Base-by-base conservation (phyloP, 2,797 vertebrate genomes). In the Danionella dracula region DNA sequence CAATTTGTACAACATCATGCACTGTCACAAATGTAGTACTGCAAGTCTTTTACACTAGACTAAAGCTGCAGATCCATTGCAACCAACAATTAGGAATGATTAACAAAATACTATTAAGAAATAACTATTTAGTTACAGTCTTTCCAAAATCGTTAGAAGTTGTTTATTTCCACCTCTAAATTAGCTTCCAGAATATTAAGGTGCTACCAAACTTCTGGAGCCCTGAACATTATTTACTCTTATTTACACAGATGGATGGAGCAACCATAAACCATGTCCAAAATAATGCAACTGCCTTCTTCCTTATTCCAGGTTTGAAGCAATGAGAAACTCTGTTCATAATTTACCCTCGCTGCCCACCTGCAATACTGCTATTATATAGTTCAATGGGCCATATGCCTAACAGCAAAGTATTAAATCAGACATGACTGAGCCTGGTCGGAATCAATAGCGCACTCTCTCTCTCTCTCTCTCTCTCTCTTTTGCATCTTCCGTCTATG, bases 371-470 rank as follows among this genome's bases (percentile, higher is more conserved):
- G 19, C 53, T 75, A 74, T 86, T 80, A 80, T 65, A 66, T 46
- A 77, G 77, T 70, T 84, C 76, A 76, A 50, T 77, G 77, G 71
- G 77, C 78, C 76, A 70, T 69, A 76, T 79, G 78, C 64, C 49
- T 32, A 45, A 65, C 61, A 66, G 44, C 67, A 66, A 76, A 76
- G 77, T 49, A 81, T 79, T 78, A 73, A 78, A 82, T 83, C 42
- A 81, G 53, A 71, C 71, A 62, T 69, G 57, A 74, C 72, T 62
- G 58, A 71, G 63, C 80, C 78, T 66, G 78, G 78, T 73, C 63
- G 23, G 62, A 84, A 84, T 87, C 82, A 75, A 83, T 83, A 77
- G 23, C 23, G n/a, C n/a, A n/a, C n/a, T n/a, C n/a, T 27, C 23
- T 6, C 23, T 27, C 23, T 3, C 23, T 27, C 23, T 27, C 6